phyloP scores from a whole-genome alignment of 2,888 invertebrate genomes.

The Plebejus anna region DNA sequence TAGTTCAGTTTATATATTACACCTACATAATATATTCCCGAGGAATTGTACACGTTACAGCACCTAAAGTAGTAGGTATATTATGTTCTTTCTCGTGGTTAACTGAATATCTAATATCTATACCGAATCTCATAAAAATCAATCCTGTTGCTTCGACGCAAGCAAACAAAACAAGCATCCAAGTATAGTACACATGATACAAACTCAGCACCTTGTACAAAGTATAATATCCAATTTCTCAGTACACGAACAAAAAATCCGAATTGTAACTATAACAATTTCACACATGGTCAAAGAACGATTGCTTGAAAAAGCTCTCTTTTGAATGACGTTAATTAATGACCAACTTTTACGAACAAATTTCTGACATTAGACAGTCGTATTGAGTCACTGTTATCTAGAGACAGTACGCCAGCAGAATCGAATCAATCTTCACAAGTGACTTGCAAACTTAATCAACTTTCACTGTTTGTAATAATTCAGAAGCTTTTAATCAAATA shows the following conservation, averaged over 20 bases:
- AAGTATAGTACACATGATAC: no score
- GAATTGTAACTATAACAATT: background rate
- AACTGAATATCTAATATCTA: no score
- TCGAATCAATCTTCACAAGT: slow-evolving; percentile 18
- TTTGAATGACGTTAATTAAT: background rate
- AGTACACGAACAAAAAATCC: no score
- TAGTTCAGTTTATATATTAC: background rate
- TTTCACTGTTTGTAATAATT: slow-evolving; percentile 13
- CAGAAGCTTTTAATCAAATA: slow-evolving; percentile 22
- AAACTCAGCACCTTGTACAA: no score
- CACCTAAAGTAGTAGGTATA: no score
- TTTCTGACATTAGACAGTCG: background rate
- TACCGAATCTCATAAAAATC: no score
- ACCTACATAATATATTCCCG: no score
- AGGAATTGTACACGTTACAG: no score
- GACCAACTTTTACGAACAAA: slow-evolving; percentile 9
- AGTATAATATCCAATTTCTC: no score
- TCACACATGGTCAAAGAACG: background rate
- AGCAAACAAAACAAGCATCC: no score
- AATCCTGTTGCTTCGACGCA: no score
- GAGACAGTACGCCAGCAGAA: slow-evolving; percentile 13
- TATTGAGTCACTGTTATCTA: background rate
- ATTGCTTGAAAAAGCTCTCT: background rate
- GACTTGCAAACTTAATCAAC: slow-evolving; percentile 15
- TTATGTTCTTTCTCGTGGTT: no score